Percentiles rank a stretch among this genome's conserved stretches.
These are phyloP conservation scores for Motacilla alba DNA, from an alignment of 2,113 vertebrate species.

Conservation along the genomic window DNA sequence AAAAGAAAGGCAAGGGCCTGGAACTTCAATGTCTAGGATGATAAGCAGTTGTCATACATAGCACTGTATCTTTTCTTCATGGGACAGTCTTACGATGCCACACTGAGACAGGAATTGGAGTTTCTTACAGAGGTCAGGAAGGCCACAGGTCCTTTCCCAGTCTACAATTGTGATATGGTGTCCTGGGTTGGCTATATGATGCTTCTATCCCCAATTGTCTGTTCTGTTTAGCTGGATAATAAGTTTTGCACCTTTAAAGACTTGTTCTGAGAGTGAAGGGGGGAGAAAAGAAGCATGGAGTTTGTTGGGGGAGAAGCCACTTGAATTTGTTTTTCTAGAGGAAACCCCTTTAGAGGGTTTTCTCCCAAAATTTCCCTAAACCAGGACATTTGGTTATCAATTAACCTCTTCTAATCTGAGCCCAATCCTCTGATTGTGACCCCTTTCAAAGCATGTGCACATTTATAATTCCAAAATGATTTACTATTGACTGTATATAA, in stretches of 20 bases:
- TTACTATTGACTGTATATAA: background rate
- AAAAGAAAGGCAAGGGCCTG: background rate
- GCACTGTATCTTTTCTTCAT: background rate
- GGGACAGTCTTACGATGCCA: background rate
- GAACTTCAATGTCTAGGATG: background rate
- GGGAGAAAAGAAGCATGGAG: background rate
- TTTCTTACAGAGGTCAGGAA: background rate
- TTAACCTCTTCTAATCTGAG: background rate
- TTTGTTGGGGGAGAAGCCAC: background rate
- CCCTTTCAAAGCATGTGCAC: background rate
- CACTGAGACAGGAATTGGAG: background rate
- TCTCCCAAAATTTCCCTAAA: background rate
- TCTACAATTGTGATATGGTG: background rate
- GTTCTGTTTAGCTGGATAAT: background rate
- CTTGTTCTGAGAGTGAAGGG: background rate
- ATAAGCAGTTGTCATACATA: background rate
- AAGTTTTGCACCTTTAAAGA: background rate
- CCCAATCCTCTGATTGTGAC: background rate
- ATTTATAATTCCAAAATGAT: background rate
- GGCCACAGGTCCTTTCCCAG: background rate
- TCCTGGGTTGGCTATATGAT: no score
- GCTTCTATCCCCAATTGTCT: background rate
- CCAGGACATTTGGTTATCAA: background rate
- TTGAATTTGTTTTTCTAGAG: background rate
- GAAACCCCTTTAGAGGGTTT: background rate